phyloP scores from a whole-genome alignment of 2,888 invertebrate species.

The Nebria brevicollis region DNA sequence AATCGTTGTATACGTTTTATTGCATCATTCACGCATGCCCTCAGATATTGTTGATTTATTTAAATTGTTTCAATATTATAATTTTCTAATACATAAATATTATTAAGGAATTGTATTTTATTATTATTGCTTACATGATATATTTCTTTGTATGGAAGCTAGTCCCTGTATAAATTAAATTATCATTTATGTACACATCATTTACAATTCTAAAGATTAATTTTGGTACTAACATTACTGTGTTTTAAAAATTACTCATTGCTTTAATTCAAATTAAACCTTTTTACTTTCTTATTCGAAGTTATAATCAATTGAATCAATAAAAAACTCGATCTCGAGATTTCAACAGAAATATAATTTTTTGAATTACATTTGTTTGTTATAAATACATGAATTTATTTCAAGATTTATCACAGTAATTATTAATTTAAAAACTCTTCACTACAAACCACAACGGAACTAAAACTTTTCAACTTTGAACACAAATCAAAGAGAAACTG shows the following conservation, averaged over 20 bases:
- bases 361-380: too few relatives aligned
- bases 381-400: neutral
- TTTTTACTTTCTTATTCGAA: too few relatives aligned
- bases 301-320: too few relatives aligned
- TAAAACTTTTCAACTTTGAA: constrained; percentile 15
- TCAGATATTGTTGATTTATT: neutral
- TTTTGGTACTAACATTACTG: neutral
- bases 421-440: constrained; percentile 15
- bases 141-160: neutral
- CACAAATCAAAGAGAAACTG: constrained; percentile 40
- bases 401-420: neutral
- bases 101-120: neutral
- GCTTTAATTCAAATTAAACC: too few relatives aligned
- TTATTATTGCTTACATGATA: neutral
- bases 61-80: neutral
- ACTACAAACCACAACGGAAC: constrained; percentile 1
- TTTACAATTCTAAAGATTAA: neutral
- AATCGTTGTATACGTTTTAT: neutral
- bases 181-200: neutral
- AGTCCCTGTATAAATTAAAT: neutral
- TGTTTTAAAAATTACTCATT: too few relatives aligned
- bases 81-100: neutral
- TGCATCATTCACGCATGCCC: neutral
- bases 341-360: too few relatives aligned
- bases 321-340: too few relatives aligned